Conservation (phyloP, 2,888 invertebrate genomes). For the Diabrotica balteata region DNA sequence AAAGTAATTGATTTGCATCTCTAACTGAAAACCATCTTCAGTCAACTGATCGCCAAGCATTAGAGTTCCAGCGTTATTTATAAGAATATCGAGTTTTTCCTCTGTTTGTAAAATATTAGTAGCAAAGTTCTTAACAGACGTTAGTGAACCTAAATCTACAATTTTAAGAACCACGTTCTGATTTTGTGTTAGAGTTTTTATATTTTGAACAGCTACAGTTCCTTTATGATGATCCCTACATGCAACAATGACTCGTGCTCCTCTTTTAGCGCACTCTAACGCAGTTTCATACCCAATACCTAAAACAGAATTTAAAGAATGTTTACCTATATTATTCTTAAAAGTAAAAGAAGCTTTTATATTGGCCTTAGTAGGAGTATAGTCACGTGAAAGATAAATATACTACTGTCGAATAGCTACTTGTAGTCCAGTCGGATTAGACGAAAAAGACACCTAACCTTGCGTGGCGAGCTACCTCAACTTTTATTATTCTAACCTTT, state of each 20-base stretch:
- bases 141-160: conserved; percentile 64
- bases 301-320: conserved; percentile 35
- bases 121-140: conserved; percentile 68
- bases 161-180: conserved; percentile 55
- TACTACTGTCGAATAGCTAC: no score
- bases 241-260: conserved; percentile 64
- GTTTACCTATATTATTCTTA: no score
- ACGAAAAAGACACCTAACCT: no score
- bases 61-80: conserved; percentile 73
- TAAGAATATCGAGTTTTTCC: conserved; percentile 66
- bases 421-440: no score
- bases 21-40: conserved; percentile 69
- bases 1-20: conserved; percentile 74
- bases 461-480: no score
- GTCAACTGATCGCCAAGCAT: conserved; percentile 61
- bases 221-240: conserved; percentile 57
- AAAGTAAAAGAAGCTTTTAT: no score
- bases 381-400: no score
- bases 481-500: no score
- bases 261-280: conserved; percentile 60
- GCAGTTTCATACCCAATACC: conserved; percentile 61
- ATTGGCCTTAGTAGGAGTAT: no score
- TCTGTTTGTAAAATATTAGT: conserved; percentile 64
- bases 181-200: conserved; percentile 52
- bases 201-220: conserved; percentile 46